phyloP scores from a whole-genome alignment of 2,113 vertebrate species.

The Cryptotis parvus region DNA sequence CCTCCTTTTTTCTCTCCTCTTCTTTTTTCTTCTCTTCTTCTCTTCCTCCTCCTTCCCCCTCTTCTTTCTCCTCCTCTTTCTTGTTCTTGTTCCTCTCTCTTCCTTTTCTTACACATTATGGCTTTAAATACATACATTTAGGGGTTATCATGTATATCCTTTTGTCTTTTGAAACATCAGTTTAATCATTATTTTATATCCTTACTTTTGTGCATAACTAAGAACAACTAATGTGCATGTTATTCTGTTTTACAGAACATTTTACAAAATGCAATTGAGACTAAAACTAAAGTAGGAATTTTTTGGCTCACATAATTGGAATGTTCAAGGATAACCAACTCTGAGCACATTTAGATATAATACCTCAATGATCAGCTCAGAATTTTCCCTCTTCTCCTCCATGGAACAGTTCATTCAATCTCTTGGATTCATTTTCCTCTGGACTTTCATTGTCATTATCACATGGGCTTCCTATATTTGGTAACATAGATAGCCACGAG shows the following conservation, averaged over 20 bases:
- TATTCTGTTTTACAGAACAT: slow-evolving; percentile 30
- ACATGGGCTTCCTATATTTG: neutral
- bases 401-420: neutral
- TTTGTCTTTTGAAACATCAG: too few species aligned
- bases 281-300: neutral
- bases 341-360: neutral
- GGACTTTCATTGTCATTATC: slow-evolving; percentile 20
- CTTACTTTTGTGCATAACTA: neutral
- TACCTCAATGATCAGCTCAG: neutral
- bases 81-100: too few species aligned
- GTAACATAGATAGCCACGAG: slow-evolving; percentile 7
- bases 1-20: too few species aligned
- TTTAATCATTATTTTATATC: neutral
- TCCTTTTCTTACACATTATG: too few species aligned
- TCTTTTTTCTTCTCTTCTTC: too few species aligned
- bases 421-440: slow-evolving; percentile 4
- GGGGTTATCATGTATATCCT: too few species aligned
- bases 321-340: neutral
- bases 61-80: too few species aligned
- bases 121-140: too few species aligned
- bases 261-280: slow-evolving; percentile 46
- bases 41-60: too few species aligned
- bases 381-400: neutral
- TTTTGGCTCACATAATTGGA: neutral
- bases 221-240: neutral